phyloP scores from a whole-genome alignment of 2,113 vertebrate genomes.

The Caloenas nicobarica region DNA sequence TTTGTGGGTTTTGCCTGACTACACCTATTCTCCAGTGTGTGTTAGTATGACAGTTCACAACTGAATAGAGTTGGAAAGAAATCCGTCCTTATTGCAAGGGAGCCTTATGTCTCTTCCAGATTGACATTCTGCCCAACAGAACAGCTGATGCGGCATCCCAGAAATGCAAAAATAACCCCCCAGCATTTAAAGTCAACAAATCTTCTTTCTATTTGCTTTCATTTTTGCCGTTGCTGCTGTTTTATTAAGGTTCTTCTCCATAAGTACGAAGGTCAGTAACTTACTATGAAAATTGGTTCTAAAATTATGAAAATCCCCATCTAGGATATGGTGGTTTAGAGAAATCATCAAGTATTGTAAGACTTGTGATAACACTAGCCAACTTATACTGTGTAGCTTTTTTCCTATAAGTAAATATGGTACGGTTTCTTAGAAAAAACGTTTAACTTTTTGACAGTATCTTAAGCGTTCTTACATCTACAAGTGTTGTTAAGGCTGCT shows the following conservation, averaged over 20 bases:
- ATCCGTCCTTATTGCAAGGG: neutral
- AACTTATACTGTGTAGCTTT: neutral
- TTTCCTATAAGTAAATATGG: neutral
- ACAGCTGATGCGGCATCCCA: neutral
- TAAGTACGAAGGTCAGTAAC: neutral
- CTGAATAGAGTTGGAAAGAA: neutral
- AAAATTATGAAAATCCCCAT: neutral
- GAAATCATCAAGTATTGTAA: neutral
- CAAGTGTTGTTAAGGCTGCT: neutral
- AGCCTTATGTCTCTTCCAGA: neutral
- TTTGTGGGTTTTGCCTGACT: neutral
- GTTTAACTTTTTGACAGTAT: neutral
- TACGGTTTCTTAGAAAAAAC: neutral
- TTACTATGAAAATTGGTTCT: neutral
- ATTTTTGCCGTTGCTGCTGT: neutral
- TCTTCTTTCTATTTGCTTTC: neutral
- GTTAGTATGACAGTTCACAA: neutral
- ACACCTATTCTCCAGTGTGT: neutral
- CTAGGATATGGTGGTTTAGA: neutral
- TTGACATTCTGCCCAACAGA: neutral
- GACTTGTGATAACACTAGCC: neutral
- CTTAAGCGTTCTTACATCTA: neutral
- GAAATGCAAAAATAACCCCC: neutral
- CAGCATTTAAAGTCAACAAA: neutral
- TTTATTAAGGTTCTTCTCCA: neutral